Percentiles rank a stretch among this genome's conserved stretches.
Evolutionary conservation across 2,113 vertebrate genomes (phyloP).

Genomic region (Gnathonemus longibarbis): DNA sequence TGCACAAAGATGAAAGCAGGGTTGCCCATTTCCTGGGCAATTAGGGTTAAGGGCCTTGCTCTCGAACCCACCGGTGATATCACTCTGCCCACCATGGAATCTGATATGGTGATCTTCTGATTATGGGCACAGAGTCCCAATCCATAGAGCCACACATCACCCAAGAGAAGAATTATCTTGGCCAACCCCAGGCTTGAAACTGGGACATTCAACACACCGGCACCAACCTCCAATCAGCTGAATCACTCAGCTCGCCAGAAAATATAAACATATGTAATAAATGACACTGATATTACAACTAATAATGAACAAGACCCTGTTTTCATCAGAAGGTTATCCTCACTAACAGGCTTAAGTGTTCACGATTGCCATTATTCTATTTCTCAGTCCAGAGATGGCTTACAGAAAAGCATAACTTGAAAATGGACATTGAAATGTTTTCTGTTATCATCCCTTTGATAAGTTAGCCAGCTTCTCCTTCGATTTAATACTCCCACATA

Average conservation of each 20-base stretch:
- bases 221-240: not conserved
- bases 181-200: not conserved
- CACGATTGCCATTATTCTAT: not conserved
- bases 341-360: not conserved
- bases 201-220: not conserved
- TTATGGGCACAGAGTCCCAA: not conserved
- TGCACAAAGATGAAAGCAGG: not conserved
- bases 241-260: not conserved
- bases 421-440: conserved; percentile 5
- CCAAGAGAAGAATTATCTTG: not conserved
- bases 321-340: not conserved
- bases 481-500: not conserved
- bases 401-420: not conserved
- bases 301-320: not conserved
- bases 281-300: not conserved
- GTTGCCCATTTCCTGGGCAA: not conserved
- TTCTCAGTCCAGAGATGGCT: not conserved
- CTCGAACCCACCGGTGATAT: not conserved
- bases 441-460: not conserved
- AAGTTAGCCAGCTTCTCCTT: not conserved
- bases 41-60: not conserved
- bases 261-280: not conserved
- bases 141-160: not conserved
- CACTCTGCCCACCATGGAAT: not conserved
- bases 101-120: not conserved